Evolutionary conservation across 2,113 vertebrate genomes (phyloP).

Genomic region (Petaurus breviceps): DNA sequence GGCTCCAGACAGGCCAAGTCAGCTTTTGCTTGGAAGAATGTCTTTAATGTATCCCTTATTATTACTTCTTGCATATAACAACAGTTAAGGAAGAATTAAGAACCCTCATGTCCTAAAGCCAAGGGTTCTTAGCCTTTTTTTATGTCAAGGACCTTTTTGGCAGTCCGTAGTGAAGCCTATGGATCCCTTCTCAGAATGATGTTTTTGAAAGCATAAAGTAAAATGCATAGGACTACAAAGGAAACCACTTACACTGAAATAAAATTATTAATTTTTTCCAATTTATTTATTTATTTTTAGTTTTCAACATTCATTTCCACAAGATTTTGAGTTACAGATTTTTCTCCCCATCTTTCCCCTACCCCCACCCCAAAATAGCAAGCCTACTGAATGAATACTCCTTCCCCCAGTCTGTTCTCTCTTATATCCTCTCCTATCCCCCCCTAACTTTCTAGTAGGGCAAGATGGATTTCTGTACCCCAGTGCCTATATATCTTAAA

Average conservation of each 20-base stretch:
- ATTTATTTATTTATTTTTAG: too few species aligned
- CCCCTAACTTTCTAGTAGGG: too few species aligned
- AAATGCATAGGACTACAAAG: background rate
- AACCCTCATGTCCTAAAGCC: background rate
- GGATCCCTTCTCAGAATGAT: background rate
- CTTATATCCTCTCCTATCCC: too few species aligned
- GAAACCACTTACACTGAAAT: background rate
- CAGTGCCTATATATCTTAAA: too few species aligned
- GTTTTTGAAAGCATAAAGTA: background rate
- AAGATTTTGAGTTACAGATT: too few species aligned
- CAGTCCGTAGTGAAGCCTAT: background rate
- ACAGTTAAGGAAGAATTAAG: background rate
- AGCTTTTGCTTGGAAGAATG: background rate
- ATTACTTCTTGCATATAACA: background rate
- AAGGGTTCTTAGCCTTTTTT: background rate
- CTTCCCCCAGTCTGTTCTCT: too few species aligned
- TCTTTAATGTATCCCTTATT: background rate
- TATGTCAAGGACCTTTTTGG: background rate
- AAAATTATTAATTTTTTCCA: background rate
- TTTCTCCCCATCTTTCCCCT: too few species aligned
- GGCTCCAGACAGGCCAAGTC: background rate
- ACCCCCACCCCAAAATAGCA: too few species aligned
- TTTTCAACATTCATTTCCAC: too few species aligned
- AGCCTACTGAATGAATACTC: too few species aligned
- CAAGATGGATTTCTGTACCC: too few species aligned